Evolutionary conservation across 2,113 vertebrate species (phyloP), one percentile per base, ranked within the genome.

Genomic region (Monopterus albus): DNA sequence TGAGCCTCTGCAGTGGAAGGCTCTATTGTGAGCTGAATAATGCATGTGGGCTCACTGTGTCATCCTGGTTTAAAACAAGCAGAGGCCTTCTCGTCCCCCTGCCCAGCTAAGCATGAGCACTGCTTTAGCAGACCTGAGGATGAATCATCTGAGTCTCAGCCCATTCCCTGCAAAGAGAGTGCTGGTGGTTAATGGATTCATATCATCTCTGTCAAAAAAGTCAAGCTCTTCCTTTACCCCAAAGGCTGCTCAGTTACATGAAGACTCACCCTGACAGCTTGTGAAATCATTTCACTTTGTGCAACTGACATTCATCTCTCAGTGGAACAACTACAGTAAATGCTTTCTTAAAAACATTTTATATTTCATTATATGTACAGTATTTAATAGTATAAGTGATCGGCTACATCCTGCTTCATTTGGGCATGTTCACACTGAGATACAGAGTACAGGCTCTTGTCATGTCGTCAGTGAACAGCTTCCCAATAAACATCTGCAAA

Each of bases 111-210:
- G 65, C 81, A 69, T 20, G 55, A 80, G 73, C 38, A 71, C 36
- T 40, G 52, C 62, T 59, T 26, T 49, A 60, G 69, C 56, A 56
- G 56, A 82, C 57, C 56, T 18, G 56, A 49, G 60, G 62, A 77
- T 72, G 81, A 87, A 79, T 88, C 77, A 86, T 58, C 81, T 69
- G 53, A 66, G 74, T 73, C 72, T 75, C 28, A 18, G 69, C 64
- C 58, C 65, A 55, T 59, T 75, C 79, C 38, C 25, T 65, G 67
- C 39, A 50, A 31, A 40, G 43, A 55, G 31, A 55, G 20, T 14
- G 6, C 25, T 18, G 21, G 61, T 8, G 57, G 53, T 55, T 64
- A 58, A 79, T 80, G 63, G 72, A 79, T 47, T 72, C 69, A 31
- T 33, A 29, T 31, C 31, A 65, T 78, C 56, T 70, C 46, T 57